These are phyloP conservation scores for Jaculus jaculus DNA, from an alignment of 2,113 vertebrate species.

Conservation along the genomic window DNA sequence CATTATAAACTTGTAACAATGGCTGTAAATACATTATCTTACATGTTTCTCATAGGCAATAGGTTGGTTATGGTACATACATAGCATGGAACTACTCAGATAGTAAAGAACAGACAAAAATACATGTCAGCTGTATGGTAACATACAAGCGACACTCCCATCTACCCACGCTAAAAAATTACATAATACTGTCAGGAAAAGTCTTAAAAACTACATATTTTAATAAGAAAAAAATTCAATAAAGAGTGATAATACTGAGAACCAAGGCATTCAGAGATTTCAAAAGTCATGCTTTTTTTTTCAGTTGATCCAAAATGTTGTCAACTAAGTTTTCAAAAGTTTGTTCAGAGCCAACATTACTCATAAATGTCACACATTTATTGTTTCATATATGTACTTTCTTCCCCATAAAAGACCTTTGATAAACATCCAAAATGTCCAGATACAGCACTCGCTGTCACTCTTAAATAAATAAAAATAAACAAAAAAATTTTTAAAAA, in stretches of 20 bases:
- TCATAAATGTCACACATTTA: too few species aligned
- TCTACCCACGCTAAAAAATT: constrained; percentile 89
- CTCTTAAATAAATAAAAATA: too few species aligned
- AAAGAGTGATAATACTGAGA: constrained; percentile 91
- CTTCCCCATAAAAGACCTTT: too few species aligned
- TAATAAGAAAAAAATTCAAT: constrained; percentile 90
- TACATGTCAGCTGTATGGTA: constrained; percentile 87
- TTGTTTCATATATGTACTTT: too few species aligned
- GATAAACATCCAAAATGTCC: too few species aligned
- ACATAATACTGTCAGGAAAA: constrained; percentile 94
- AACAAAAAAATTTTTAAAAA: too few species aligned
- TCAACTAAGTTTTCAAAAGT: too few species aligned
- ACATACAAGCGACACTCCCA: constrained; percentile 90
- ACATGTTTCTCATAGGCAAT: constrained; percentile 94
- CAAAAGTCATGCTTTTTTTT: too few species aligned
- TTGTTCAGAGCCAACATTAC: too few species aligned
- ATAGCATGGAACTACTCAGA: constrained; percentile 89
- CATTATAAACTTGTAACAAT: constrained; percentile 99
- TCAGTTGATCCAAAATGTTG: too few species aligned
- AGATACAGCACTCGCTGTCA: too few species aligned
- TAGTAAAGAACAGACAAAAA: constrained; percentile 89
- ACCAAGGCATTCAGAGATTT: constrained; percentile 90
- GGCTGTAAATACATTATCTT: constrained; percentile 97
- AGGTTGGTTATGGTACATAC: constrained; percentile 92
- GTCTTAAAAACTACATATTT: constrained; percentile 89